Conservation (phyloP, 2,113 vertebrate species). For the Echinops telfairi region DNA sequence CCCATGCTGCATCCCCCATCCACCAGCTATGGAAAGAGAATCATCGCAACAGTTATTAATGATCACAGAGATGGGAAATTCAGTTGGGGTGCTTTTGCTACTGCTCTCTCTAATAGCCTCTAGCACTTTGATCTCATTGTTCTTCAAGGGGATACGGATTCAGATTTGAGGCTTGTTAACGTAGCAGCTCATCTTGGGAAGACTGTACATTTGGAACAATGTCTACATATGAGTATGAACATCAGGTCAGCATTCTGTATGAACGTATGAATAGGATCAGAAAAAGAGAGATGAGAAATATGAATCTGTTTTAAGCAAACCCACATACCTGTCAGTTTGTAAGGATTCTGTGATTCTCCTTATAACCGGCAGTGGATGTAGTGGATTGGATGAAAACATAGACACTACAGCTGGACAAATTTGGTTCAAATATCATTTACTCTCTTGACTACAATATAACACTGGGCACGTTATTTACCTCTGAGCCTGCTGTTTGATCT, state of each 20-base stretch:
- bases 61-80: neutral
- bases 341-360: neutral
- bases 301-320: neutral
- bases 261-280: neutral
- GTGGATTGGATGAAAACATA: neutral
- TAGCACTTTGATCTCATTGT: neutral
- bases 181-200: neutral
- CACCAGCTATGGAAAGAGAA: neutral
- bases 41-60: neutral
- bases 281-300: fast-evolving
- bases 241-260: neutral
- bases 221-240: neutral
- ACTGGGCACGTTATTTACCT: neutral
- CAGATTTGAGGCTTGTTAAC: neutral
- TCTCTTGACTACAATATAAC: neutral
- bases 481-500: neutral
- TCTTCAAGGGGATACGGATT: neutral
- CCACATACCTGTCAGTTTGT: neutral
- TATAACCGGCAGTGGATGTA: neutral
- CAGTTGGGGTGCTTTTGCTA: neutral
- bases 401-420: no score
- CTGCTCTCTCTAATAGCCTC: neutral
- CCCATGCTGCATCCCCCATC: neutral
- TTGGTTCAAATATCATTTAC: neutral
- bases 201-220: neutral